Evolutionary conservation across 2,797 vertebrate genomes (phyloP).

Genomic region (Sylvia borin): DNA sequence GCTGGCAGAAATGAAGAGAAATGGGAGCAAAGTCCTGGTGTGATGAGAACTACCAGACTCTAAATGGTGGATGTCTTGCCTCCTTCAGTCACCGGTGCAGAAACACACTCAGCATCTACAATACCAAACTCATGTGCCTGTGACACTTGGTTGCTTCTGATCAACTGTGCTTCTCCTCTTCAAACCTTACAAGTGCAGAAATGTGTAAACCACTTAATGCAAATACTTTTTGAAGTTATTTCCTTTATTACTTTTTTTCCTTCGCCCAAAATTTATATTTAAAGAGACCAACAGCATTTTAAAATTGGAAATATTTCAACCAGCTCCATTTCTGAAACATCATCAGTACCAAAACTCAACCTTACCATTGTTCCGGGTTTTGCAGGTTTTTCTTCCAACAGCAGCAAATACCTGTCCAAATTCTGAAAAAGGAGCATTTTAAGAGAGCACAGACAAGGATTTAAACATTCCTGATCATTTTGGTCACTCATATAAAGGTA

Average conservation of each 20-base stretch:
- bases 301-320: background rate
- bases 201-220: background rate
- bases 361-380: background rate
- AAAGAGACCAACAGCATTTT: background rate
- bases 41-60: background rate
- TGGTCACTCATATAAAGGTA: background rate
- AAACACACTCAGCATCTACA: background rate
- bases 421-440: background rate
- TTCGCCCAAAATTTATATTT: background rate
- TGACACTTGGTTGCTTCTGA: background rate
- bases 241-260: background rate
- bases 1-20: conserved; percentile 26
- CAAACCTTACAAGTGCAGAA: background rate
- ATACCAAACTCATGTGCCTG: background rate
- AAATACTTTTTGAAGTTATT: background rate
- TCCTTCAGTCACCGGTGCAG: background rate
- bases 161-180: background rate
- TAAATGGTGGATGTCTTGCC: background rate
- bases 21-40: background rate
- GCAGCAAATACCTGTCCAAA: background rate
- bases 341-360: background rate
- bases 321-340: background rate
- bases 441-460: background rate
- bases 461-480: background rate
- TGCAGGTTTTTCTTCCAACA: background rate